Base-by-base conservation (phyloP, 1,140 invertebrate genomes). In the Euura saliciscinereae region DNA sequence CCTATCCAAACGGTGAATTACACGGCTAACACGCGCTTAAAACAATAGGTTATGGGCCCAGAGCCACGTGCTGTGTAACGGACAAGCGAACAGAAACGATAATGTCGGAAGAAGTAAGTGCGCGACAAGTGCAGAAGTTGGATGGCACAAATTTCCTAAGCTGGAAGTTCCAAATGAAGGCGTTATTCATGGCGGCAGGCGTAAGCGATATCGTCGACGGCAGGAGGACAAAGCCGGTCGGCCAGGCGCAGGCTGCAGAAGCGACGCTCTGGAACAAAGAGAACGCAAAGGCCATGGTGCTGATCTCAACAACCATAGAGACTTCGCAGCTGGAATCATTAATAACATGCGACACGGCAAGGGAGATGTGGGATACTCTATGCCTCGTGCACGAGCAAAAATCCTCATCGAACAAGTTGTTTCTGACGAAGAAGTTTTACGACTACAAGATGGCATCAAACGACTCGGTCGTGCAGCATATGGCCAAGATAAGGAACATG, bases 111-210 rank as follows among this genome's bases (percentile, higher is more conserved):
- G 73, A 10, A 28, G 71, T 74, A 59, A 71, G 69, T 28, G 69
- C 69, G n/a, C 70, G 65, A 28, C 10, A 28, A 11, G 45, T 76
- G 4, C 74, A 71, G 65, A 74, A 68, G 8, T 76, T 76, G 11
- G 70, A 76, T 44, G 75, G 75, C 45, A 51, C 71, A 44, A 73
- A 78, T 67, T 78, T 74, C 28, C 73, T 74, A 51, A 67, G 71
- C 1, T 75, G 76, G 74, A 77, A 75, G 65, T n/a, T 65, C 28
- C 45, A 65, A 69, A n/a, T 72, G 68, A 73, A 51, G 4, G 42
- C 75, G 2, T 74, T 76, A 71, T 74, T 73, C 10, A 7, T 73
- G 6, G 43, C 66, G 13, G 64, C 75, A 11, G 59, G 65, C 6
- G 68, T 75, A 7, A 28, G 43, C 2, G 72, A 75, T 64, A 45